Conservation (phyloP, 1,140 invertebrate genomes). For the Chironomus tepperi region DNA sequence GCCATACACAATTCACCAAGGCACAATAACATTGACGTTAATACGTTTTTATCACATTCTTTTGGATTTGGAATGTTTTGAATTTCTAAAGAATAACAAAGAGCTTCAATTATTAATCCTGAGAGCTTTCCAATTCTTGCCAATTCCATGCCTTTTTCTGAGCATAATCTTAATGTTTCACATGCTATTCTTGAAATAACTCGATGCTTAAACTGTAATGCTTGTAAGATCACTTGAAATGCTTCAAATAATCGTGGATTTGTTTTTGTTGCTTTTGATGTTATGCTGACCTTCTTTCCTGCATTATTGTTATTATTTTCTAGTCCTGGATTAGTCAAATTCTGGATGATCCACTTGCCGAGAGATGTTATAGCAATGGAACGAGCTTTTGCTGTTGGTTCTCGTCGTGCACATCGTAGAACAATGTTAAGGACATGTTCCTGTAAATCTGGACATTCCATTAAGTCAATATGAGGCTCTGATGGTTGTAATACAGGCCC, state of each 20-base stretch:
- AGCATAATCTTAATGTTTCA: constrained; percentile 36
- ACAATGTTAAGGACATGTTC: constrained; percentile 83
- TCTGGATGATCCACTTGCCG: constrained; percentile 74
- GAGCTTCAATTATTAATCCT: constrained; percentile 36
- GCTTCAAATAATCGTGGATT: constrained; percentile 72
- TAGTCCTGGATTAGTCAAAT: constrained; percentile 51
- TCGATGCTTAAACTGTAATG: constrained; percentile 55
- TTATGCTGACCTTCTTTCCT: neutral
- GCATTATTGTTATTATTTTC: neutral
- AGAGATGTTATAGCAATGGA: constrained; percentile 84
- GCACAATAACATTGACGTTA: constrained; percentile 79
- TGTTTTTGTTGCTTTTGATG: constrained; percentile 31
- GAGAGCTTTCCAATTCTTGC: constrained; percentile 36
- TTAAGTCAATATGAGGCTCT: constrained; percentile 49
- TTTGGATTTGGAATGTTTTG: constrained; percentile 39
- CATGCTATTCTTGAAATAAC: constrained; percentile 38
- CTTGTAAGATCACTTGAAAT: constrained; percentile 75
- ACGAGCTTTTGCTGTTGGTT: constrained; percentile 79
- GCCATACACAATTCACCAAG: constrained; percentile 88
- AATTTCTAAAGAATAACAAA: constrained; percentile 38
- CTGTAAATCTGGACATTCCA: constrained; percentile 48
- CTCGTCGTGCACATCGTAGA: constrained; percentile 73
- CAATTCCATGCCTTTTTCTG: constrained; percentile 35
- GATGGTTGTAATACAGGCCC: constrained; percentile 75
- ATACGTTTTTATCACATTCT: constrained; percentile 60